Evolutionary conservation across 2,113 vertebrate species (phyloP), one percentile per base, ranked within the genome.

Genomic region (Eonycteris spelaea): DNA sequence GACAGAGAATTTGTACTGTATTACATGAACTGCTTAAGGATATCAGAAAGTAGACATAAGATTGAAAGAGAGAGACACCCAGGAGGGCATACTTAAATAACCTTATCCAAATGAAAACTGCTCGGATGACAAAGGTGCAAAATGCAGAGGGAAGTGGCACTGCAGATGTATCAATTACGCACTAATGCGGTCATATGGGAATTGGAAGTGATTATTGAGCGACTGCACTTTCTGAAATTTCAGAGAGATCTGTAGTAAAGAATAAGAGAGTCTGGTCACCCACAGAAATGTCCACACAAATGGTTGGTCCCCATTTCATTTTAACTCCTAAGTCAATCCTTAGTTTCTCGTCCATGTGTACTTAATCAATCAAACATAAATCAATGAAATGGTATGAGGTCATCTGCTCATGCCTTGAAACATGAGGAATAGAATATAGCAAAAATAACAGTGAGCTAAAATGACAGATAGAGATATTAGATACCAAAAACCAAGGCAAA

Each of bases 21-120:
- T 78, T 97, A 79, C 70, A 88, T 43, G 70, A 91, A 84, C 35
- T 67, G 86, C 59, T 73, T 84, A 90, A 93, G 93, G 63, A 95
- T 89, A 70, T 40, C 24, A 59, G 51, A 16, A 92, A 94, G 78
- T 90, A 65, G 48, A 45, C 53, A 43, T 59, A 38, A 59, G 35
- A 59, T 78, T 53, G 85, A 71, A 6, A 43, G 30, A 43, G 4
- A 91, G 30, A 68, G 9, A 89, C 70, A 51, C 2, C 18, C 0
- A 80, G 26, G 53, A 82, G 26, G 51, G n/a, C n/a, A 24, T 38
- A 83, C 63, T 16, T 80, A 80, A 71, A 33, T 78, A n/a, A 48
- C 6, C 43, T 86, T 53, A 24, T 85, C 19, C 28, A 68, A 57
- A 75, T 4, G 55, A 93, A 92, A 93, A 84, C 33, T 33, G 26